phyloP scores from a whole-genome alignment of 2,888 invertebrate species.

The Drosophila ezoana region DNA sequence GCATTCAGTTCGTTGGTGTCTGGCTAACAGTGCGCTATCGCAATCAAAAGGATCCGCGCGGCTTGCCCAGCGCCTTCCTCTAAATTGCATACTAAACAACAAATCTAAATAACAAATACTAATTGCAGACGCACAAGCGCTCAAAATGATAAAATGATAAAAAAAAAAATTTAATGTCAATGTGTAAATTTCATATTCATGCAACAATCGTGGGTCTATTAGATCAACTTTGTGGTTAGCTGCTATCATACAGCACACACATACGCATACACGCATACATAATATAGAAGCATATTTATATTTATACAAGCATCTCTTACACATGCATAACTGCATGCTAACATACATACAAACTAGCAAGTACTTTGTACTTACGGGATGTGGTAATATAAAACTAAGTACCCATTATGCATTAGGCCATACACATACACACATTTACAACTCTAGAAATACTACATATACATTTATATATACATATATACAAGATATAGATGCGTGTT shows the following conservation, averaged over 20 bases:
- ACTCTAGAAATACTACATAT: constrained; percentile 70
- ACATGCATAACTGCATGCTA: constrained; percentile 41
- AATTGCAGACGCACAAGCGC: constrained; percentile 10
- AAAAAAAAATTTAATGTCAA: constrained; percentile 63
- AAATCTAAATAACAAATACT: constrained; percentile 29
- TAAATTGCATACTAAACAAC: constrained; percentile 86
- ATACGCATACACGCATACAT: constrained; percentile 29
- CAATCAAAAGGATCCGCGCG: constrained; percentile 99
- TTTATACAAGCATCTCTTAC: constrained; percentile 60
- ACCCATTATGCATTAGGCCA: constrained; percentile 61
- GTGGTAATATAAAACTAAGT: constrained; percentile 21
- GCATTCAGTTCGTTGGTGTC: constrained; percentile 94
- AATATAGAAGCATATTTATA: constrained; percentile 65
- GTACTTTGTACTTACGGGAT: constrained; percentile 8
- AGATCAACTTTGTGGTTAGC: constrained; percentile 44
- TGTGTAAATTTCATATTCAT: constrained; percentile 67
- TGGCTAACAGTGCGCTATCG: constrained; percentile 96
- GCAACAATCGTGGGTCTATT: constrained; percentile 65
- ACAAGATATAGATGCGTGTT: constrained; percentile 57
- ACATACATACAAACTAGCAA: constrained; percentile 14
- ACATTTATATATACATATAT: constrained; percentile 44
- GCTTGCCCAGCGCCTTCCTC: constrained; percentile 98
- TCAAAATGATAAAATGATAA: constrained; percentile 6
- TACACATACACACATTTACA: constrained; percentile 56
- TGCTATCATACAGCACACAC: constrained; percentile 34